Evolutionary conservation across 2,888 invertebrate species (phyloP).

Genomic region (Hanleya hanleyi): DNA sequence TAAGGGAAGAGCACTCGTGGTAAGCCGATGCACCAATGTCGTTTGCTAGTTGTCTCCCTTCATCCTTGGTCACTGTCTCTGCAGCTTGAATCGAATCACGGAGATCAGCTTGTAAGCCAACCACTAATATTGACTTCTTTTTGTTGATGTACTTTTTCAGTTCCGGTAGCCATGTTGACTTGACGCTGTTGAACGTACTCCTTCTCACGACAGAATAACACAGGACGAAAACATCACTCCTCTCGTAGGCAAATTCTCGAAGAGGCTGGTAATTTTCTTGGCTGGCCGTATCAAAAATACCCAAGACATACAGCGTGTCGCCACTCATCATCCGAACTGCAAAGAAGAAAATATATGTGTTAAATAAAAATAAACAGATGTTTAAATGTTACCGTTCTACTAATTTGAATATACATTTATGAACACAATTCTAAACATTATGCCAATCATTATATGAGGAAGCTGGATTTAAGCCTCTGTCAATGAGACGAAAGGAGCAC

Average conservation of each 20-base stretch:
- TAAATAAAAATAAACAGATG: not conserved
- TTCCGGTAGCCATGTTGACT: not conserved
- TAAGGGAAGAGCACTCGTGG: not conserved
- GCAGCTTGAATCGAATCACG: not conserved
- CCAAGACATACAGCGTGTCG: not conserved
- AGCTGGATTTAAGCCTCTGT: too few relatives aligned
- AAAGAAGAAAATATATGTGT: not conserved
- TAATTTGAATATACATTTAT: too few relatives aligned
- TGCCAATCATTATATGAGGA: too few relatives aligned
- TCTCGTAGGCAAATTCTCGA: not conserved
- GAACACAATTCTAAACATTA: too few relatives aligned
- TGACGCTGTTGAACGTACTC: not conserved
- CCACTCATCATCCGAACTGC: not conserved
- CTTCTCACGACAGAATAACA: not conserved
- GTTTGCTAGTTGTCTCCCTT: not conserved
- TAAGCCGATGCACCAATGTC: not conserved
- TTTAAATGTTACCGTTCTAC: not conserved
- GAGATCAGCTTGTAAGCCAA: not conserved
- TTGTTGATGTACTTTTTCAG: not conserved
- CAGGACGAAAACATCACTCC: not conserved
- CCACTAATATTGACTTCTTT: not conserved
- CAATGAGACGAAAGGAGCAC: too few relatives aligned
- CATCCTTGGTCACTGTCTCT: not conserved
- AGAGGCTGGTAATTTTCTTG: not conserved
- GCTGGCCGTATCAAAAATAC: not conserved